Conservation (phyloP, 2,113 vertebrate genomes). For the Cranoglanis bouderius region DNA sequence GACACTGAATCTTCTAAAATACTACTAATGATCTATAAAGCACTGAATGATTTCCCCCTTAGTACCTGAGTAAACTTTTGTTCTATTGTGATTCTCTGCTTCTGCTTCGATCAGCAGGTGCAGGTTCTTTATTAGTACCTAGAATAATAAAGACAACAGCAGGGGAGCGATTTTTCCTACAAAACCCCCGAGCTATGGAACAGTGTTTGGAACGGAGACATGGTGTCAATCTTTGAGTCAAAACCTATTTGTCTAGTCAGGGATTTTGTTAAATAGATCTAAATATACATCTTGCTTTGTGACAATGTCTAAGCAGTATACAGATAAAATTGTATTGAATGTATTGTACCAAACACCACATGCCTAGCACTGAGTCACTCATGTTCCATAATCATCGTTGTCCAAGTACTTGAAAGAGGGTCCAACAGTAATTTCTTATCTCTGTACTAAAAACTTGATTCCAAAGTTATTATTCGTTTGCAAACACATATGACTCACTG, state of each 20-base stretch:
- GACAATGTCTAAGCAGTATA: neutral
- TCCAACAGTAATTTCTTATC: neutral
- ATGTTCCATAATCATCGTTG: neutral
- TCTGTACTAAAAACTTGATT: neutral
- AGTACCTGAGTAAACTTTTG: too few relatives aligned
- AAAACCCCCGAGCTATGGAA: neutral
- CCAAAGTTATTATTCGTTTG: neutral
- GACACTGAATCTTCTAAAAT: neutral
- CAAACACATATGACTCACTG: conserved; percentile 22
- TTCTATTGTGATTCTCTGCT: neutral
- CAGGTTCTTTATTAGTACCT: neutral
- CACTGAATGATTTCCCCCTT: neutral
- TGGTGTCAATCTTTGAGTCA: neutral
- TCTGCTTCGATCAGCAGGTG: neutral
- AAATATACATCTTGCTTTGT: neutral
- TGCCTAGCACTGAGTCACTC: neutral
- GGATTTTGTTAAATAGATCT: neutral
- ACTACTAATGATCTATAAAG: neutral
- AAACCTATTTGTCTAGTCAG: neutral
- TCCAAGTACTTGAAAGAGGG: neutral
- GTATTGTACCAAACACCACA: neutral
- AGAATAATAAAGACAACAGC: neutral
- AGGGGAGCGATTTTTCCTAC: neutral
- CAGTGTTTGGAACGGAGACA: neutral
- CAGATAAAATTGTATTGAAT: neutral